Evolutionary conservation across 2,888 invertebrate species (phyloP).

Genomic region (Itoplectis maculator): DNA sequence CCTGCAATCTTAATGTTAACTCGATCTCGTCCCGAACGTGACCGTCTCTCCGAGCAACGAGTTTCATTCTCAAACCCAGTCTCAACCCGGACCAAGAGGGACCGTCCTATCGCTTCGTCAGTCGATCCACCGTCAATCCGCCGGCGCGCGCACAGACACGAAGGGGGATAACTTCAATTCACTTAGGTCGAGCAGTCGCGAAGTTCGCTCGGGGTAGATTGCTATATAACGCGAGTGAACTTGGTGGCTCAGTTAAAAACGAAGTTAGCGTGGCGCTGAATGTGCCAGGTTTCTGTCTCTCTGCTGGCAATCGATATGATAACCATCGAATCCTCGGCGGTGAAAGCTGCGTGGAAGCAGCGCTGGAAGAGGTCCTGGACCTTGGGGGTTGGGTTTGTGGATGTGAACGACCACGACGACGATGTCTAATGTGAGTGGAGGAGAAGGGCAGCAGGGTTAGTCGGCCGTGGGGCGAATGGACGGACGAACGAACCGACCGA

Average conservation of each 20-base stretch:
- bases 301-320: conserved; percentile 82
- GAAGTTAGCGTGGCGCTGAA: conserved; percentile 81
- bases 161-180: conserved; percentile 78
- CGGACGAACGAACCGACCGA: conserved; percentile 67
- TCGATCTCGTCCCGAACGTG: conserved; percentile 18
- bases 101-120: conserved; percentile 26
- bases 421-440: conserved; percentile 66
- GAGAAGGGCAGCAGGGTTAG: conserved; percentile 64
- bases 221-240: conserved; percentile 48
- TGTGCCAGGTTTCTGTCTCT: not conserved
- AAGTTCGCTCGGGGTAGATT: conserved; percentile 76
- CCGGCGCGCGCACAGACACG: too few relatives aligned
- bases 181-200: conserved; percentile 78
- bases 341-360: conserved; percentile 75
- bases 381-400: conserved; percentile 6
- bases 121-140: conserved; percentile 33
- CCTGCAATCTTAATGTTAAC: conserved; percentile 45
- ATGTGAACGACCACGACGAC: conserved; percentile 68
- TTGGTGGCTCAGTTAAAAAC: conserved; percentile 79
- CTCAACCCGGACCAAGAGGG: conserved; percentile 6
- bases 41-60: not conserved
- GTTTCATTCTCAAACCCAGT: conserved; percentile 37
- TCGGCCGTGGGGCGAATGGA: conserved; percentile 53
- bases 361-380: conserved; percentile 72
- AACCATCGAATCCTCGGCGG: conserved; percentile 81